A percentile compares a stretch with the other conserved stretches of the same genome.
These are phyloP conservation scores for Cryptotis parvus DNA, from an alignment of 2,113 vertebrate species.

Conservation along the genomic window DNA sequence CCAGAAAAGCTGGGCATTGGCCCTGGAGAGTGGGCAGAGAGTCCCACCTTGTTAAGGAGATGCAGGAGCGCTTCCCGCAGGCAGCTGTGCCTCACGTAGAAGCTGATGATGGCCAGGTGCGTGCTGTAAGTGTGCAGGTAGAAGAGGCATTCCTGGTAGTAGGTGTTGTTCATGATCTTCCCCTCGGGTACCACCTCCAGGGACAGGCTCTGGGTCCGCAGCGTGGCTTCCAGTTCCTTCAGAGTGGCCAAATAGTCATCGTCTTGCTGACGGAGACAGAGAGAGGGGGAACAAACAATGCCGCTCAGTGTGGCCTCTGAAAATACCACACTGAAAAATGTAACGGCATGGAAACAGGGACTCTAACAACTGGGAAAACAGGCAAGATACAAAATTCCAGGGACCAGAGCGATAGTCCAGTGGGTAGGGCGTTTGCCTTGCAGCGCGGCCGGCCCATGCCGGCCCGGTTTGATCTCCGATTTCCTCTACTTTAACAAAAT, in stretches of 20 bases:
- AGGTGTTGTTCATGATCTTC: slow-evolving; percentile 86
- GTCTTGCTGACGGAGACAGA: slow-evolving; percentile 83
- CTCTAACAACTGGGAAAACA: background rate
- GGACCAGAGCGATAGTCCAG: too few relatives aligned
- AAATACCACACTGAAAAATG: background rate
- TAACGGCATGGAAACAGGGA: background rate
- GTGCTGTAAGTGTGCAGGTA: slow-evolving; percentile 95
- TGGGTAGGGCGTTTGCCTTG: too few relatives aligned
- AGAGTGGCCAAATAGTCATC: slow-evolving; percentile 95
- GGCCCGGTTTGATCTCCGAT: too few relatives aligned
- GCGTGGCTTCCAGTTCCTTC: slow-evolving; percentile 91
- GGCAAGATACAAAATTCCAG: background rate
- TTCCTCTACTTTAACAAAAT: too few relatives aligned
- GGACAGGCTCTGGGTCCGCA: slow-evolving; percentile 88
- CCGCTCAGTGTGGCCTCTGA: background rate
- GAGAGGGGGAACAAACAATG: background rate
- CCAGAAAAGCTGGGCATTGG: too few relatives aligned
- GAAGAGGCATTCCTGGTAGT: slow-evolving; percentile 95
- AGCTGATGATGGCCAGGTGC: slow-evolving; percentile 94
- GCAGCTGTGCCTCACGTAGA: slow-evolving; percentile 94
- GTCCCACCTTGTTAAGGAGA: slow-evolving; percentile 93
- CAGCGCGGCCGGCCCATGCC: too few relatives aligned
- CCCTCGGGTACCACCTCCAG: slow-evolving; percentile 89
- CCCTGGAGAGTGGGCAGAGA: rapidly evolving
- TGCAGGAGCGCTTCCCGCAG: slow-evolving; percentile 93